Conservation (phyloP, 64 coral and sea anemone genomes). For the Pocillopora verrucosa region DNA sequence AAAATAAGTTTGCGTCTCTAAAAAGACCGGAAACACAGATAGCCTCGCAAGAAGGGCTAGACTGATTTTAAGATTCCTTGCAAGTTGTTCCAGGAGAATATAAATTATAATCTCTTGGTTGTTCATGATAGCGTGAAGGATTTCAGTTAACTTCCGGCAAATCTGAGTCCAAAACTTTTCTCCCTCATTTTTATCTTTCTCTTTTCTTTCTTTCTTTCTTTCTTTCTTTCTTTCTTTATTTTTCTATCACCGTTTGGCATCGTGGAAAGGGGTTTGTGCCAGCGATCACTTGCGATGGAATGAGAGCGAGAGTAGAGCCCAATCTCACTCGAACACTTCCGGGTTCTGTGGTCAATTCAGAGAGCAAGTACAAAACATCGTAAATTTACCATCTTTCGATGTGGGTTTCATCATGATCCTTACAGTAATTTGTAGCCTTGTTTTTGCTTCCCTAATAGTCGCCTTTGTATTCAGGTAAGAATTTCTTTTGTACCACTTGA, state of each 20-base stretch:
- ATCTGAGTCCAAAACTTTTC: too few species aligned
- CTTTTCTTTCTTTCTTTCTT: too few species aligned
- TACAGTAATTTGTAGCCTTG: background rate
- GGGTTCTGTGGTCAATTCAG: background rate
- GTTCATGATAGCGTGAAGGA: background rate
- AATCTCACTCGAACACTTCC: background rate
- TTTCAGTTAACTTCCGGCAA: background rate
- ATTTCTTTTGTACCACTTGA: background rate
- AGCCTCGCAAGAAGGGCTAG: too few species aligned
- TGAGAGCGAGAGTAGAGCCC: background rate
- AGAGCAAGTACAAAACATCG: background rate
- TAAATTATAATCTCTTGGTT: too few species aligned
- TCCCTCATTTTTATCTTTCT: too few species aligned
- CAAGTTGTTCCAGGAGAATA: too few species aligned
- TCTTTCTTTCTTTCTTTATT: too few species aligned
- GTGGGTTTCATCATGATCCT: background rate
- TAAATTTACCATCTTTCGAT: background rate
- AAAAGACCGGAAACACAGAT: too few species aligned
- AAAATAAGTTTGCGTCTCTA: too few species aligned
- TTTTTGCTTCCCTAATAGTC: background rate
- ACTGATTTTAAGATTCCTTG: too few species aligned
- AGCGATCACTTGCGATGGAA: background rate
- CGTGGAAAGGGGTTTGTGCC: background rate
- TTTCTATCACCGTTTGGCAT: too few species aligned
- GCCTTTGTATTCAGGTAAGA: constrained; percentile 20